Base-by-base conservation (phyloP, 2,888 invertebrate genomes). In the Siphlonurus alternatus region DNA sequence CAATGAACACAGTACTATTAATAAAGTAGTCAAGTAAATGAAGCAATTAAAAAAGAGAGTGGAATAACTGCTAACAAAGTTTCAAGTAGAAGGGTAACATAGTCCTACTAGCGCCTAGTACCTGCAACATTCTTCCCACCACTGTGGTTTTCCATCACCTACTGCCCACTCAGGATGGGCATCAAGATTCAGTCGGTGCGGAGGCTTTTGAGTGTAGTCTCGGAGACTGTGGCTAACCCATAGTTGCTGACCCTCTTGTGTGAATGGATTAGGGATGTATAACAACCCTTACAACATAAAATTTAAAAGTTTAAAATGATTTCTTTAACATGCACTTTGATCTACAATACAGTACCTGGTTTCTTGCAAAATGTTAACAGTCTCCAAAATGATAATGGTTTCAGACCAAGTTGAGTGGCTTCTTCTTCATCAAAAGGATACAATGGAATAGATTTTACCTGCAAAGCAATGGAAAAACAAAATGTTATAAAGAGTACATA, bases 191-290 rank as follows among this genome's bases (percentile, higher is more conserved):
- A 81, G 77, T 73, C 81, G 84, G 74, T 84, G 85, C 53, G 53
- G 53, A 20, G 92, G 92, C 68, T 82, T 81, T 61, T 75, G 81
- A 0, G 93, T 84, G 74, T 89, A 94, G 69, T 88, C 85, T 70
- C 81, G 79, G 59, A 95, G 74, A 73, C 91, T 89, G 74, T 85
- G 83, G 63, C 83, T 77, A 23, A 89, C 85, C 94, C 93, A 96
- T 73, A 87, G 88, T 64, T 86, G 81, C 74, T 94, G 92, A 0
- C 90, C 92, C 23, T 78, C 71, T 5, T 76, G 68, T 25, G 86
- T 87, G 73, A 95, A 96, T 19, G 94, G 93, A 76, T 94, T 93
- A 70, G 78, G 80, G 65, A 96, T 87, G 63, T 89, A 81, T 69
- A 90, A 75, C 62, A 95, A 79, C n/a, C 93, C 86, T 83, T 70